phyloP scores from a whole-genome alignment of 2,113 vertebrate species.

The Dipodomys stephensi region DNA sequence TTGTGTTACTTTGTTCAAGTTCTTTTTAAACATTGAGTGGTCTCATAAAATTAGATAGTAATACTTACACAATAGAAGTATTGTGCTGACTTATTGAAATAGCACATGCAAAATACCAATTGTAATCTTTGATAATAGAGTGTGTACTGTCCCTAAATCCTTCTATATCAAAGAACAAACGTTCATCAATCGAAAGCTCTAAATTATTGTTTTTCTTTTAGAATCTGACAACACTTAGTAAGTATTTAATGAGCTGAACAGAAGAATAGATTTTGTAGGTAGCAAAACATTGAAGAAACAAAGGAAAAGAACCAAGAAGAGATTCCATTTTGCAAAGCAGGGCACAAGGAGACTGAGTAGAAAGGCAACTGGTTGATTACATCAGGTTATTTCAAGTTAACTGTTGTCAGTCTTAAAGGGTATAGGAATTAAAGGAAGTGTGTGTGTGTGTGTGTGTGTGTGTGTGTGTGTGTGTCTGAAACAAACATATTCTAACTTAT shows the following conservation, averaged over 20 bases:
- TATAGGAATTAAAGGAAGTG: too few species aligned
- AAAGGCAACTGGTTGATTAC: background rate
- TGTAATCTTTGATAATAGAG: background rate
- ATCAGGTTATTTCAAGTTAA: background rate
- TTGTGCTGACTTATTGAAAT: constrained; percentile 28
- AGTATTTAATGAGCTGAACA: background rate
- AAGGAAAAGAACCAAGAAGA: background rate
- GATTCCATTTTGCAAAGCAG: background rate
- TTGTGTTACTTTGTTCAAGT: background rate
- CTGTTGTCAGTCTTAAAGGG: background rate
- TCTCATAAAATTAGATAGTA: background rate
- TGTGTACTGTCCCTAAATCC: background rate
- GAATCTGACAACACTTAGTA: background rate
- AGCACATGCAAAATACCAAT: background rate
- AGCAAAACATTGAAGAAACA: background rate
- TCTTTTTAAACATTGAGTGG: constrained; percentile 11
- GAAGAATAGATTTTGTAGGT: background rate
- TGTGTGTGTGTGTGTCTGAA: background rate
- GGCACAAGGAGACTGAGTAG: background rate
- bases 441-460: too few species aligned
- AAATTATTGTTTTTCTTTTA: background rate
- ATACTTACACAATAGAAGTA: background rate
- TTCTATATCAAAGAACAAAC: background rate
- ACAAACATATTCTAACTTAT: background rate
- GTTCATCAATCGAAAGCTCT: background rate